Base-by-base conservation (phyloP, 1,140 invertebrate species). In the Drosophila santomea region DNA sequence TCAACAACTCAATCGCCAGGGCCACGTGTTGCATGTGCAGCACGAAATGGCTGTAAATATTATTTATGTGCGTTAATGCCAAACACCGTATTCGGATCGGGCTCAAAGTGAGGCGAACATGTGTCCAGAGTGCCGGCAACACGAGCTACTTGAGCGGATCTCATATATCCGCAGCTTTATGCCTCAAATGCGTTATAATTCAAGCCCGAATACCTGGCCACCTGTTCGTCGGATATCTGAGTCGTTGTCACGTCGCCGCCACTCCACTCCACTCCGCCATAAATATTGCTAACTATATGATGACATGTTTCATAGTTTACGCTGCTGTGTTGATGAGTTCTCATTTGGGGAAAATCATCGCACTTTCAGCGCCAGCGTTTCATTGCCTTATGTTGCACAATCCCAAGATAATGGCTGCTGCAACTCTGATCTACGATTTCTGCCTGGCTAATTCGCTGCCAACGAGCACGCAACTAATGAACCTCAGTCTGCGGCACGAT, bases 21-120 rank as follows among this genome's bases (percentile, higher is more conserved):
- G 67, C 84, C 84, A 88, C 83, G 83, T 88, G 83, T 89, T 88
- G 83, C 83, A 88, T 89, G 84, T 73, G 68, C 68, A 60, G 71
- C 83, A 89, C 84, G 82, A 63, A 86, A 83, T 69, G 78, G 82
- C 74, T 78, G 82, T 86, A 76, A 88, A 88, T 79, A 79, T 75
- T 83, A 86, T 88, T 86, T 82, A 86, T 86, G 79, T 79, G 67
- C 67, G 48, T 69, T 71, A 71, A 71, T 32, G 60, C 55, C 74
- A 58, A 80, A 80, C 64, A 61, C 80, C 72, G 39, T 72, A 41
- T 41, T 58, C 54, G 66, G 68, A 58, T 68, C 25, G 64, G 64
- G 43, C 51, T 71, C 36, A 20, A 57, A 41, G 44, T 25, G 54
- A 38, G 62, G 23, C 54, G 15, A 59, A 54, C 51, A 58, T 58